phyloP scores from a whole-genome alignment of 2,113 vertebrate species.

The Chlorocebus sabaeus region DNA sequence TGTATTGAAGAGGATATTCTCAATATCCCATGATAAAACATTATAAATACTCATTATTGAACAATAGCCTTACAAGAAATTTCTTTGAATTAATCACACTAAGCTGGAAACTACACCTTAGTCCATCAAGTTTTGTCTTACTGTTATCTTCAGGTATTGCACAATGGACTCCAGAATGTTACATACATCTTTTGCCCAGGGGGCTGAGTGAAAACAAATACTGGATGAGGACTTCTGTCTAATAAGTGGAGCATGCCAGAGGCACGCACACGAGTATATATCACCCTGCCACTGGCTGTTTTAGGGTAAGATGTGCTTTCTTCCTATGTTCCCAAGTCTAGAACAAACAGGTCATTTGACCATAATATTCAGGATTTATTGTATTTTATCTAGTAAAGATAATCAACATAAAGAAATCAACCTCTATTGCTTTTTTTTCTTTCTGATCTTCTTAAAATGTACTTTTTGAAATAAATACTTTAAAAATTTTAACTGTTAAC shows the following conservation, averaged over 20 bases:
- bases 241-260: background rate
- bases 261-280: background rate
- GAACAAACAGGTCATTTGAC: background rate
- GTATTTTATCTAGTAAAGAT: background rate
- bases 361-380: background rate
- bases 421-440: background rate
- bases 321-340: background rate
- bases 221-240: background rate
- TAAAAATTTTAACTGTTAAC: background rate
- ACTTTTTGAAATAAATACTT: background rate
- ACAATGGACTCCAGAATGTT: background rate
- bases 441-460: background rate
- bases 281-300: background rate
- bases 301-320: background rate
- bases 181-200: background rate
- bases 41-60: background rate
- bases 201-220: background rate
- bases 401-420: background rate
- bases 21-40: background rate
- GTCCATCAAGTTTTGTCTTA: background rate
- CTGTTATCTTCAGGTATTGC: background rate
- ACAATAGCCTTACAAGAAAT: background rate
- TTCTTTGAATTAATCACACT: background rate
- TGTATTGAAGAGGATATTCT: background rate
- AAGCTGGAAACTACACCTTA: background rate